A percentile compares a stretch with the other conserved stretches of the same genome.
phyloP scores from a whole-genome alignment of 2,888 invertebrate species.

The Hypena proboscidalis region DNA sequence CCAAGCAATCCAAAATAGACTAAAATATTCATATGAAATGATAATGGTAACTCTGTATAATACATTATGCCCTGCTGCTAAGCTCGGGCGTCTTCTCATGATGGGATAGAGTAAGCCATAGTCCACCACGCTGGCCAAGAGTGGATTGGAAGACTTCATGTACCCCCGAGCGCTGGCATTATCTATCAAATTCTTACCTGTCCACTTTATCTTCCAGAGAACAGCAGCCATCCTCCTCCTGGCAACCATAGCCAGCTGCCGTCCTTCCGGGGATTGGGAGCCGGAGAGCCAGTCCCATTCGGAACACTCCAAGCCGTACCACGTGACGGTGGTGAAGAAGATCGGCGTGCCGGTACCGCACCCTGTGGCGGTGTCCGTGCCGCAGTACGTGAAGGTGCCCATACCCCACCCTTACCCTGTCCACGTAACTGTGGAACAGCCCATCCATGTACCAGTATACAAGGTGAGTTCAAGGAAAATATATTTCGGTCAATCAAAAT shows the following conservation, averaged over 20 bases:
- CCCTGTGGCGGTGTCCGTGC: slow-evolving; percentile 89
- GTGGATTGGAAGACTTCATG: too few relatives aligned
- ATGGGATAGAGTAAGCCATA: too few relatives aligned
- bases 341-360: slow-evolving; percentile 90
- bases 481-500: too few relatives aligned
- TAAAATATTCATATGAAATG: too few relatives aligned
- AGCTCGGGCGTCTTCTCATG: too few relatives aligned
- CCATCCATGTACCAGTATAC: slow-evolving; percentile 90
- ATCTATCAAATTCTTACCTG: not conserved
- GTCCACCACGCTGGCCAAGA: too few relatives aligned
- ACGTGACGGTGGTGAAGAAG: slow-evolving; percentile 89
- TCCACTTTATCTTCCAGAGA: slow-evolving; percentile 55
- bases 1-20: too few relatives aligned
- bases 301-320: slow-evolving; percentile 89
- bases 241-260: slow-evolving; percentile 59
- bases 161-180: not conserved
- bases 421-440: slow-evolving; percentile 89
- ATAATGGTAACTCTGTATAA: too few relatives aligned
- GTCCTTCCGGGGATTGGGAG: slow-evolving; percentile 78
- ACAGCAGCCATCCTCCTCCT: slow-evolving; percentile 72
- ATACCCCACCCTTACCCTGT: slow-evolving; percentile 92
- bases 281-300: slow-evolving; percentile 87
- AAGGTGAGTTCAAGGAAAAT: slow-evolving; percentile 81
- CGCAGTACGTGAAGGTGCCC: slow-evolving; percentile 88
- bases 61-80: too few relatives aligned